phyloP scores from a whole-genome alignment of 2,888 invertebrate species.

The Allacma fusca region DNA sequence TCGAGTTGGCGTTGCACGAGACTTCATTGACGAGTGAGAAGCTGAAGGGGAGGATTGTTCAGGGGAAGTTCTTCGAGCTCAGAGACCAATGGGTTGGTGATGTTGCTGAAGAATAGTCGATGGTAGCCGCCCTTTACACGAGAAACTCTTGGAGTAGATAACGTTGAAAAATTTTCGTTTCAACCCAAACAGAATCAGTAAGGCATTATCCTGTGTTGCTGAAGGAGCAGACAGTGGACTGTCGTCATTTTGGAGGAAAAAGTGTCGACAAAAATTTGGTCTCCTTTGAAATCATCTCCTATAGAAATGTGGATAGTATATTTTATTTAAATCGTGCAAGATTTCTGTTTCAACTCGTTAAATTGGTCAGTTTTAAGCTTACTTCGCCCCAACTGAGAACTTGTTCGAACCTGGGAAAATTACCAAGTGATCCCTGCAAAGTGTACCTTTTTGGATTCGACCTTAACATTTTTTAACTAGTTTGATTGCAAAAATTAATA shows the following conservation, averaged over 20 bases:
- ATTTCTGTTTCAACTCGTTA: background rate
- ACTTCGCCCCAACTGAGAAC: background rate
- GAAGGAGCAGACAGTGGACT: slow-evolving; percentile 26
- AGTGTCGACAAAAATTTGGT: background rate
- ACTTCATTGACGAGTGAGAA: background rate
- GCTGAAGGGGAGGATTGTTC: background rate
- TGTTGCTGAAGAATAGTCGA: slow-evolving; percentile 17
- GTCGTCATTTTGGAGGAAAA: slow-evolving; percentile 1
- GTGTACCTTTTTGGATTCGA: background rate
- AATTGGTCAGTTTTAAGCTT: background rate
- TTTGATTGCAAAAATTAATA: background rate
- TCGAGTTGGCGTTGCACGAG: slow-evolving; percentile 1
- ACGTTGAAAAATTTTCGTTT: slow-evolving; percentile 26
- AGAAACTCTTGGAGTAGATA: slow-evolving; percentile 16
- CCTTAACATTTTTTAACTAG: too few relatives aligned
- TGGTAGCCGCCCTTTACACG: slow-evolving; percentile 29
- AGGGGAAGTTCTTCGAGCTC: slow-evolving; percentile 5
- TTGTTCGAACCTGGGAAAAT: background rate
- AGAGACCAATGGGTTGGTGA: slow-evolving; percentile 25
- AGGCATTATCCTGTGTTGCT: slow-evolving; percentile 29
- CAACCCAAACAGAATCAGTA: slow-evolving; percentile 25
- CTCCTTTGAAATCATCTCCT: background rate
- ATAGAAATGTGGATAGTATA: background rate
- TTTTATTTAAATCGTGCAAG: background rate
- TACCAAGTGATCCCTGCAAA: background rate